These are phyloP conservation scores for Ochotona curzoniae DNA, from an alignment of 2,113 vertebrate species.

Conservation along the genomic window DNA sequence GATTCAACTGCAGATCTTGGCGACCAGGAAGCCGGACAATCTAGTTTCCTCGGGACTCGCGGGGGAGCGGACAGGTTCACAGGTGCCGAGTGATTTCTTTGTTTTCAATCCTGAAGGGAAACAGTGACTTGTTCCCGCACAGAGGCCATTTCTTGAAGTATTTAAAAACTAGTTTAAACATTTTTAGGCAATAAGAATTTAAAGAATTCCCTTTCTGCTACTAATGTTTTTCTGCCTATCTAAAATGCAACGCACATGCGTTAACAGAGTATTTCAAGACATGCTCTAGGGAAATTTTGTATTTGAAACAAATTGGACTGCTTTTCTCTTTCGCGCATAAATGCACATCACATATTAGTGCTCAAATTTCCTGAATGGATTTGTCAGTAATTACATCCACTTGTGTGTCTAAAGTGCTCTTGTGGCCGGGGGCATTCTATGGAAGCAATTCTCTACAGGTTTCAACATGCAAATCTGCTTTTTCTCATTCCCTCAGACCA, in stretches of 20 bases:
- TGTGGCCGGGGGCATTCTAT: not conserved
- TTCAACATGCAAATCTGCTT: not conserved
- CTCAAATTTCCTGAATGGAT: not conserved
- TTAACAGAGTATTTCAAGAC: conserved; percentile 30
- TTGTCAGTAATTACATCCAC: not conserved
- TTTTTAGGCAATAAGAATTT: not conserved
- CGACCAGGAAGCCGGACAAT: not conserved
- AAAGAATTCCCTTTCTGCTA: conserved; percentile 27
- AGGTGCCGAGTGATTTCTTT: not conserved
- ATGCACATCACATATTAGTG: not conserved
- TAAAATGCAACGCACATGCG: conserved; percentile 32
- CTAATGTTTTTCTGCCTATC: conserved; percentile 29
- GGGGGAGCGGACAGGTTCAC: too few species aligned
- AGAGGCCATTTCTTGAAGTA: not conserved
- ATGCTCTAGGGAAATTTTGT: conserved; percentile 20
- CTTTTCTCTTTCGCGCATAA: conserved; percentile 6
- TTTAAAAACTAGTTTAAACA: not conserved
- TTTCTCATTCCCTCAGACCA: not conserved
- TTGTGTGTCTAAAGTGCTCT: conserved; percentile 15
- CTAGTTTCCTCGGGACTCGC: too few species aligned
- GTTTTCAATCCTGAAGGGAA: not conserved
- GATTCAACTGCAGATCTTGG: not conserved
- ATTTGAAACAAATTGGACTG: conserved; percentile 31
- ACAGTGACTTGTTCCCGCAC: not conserved
- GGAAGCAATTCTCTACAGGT: not conserved